phyloP scores from a whole-genome alignment of 2,113 vertebrate species.

The Chaenocephalus aceratus region DNA sequence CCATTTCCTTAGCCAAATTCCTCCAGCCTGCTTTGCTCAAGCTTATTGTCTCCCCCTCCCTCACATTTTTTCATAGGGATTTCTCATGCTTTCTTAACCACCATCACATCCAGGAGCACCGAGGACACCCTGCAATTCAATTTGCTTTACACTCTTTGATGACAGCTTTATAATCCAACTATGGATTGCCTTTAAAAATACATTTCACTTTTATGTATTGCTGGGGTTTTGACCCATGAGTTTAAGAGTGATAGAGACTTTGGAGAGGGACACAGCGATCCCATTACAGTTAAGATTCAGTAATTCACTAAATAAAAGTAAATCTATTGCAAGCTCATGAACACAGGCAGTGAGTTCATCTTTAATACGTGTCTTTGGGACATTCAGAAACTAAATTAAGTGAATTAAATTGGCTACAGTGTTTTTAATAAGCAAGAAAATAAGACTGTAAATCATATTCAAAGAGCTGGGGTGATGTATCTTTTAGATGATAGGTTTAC shows the following conservation, averaged over 20 bases:
- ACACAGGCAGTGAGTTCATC: neutral
- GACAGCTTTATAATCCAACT: neutral
- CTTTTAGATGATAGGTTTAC: conserved; percentile 13
- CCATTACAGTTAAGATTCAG: too few relatives aligned
- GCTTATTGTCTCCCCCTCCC: conserved; percentile 38
- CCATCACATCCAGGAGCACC: conserved; percentile 75
- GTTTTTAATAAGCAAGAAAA: conserved; percentile 2
- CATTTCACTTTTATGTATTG: neutral
- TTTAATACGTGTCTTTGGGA: neutral
- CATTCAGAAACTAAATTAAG: conserved; percentile 3
- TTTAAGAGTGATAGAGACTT: neutral
- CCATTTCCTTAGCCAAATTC: conserved; percentile 19
- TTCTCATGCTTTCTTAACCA: conserved; percentile 48
- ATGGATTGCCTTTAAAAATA: neutral
- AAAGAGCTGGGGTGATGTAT: neutral
- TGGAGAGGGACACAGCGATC: neutral
- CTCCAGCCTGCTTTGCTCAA: conserved; percentile 43
- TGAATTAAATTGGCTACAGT: conserved; percentile 1
- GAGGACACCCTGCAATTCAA: conserved; percentile 45
- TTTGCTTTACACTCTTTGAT: neutral
- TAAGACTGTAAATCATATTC: conserved; percentile 14
- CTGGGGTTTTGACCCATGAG: neutral
- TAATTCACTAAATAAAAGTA: neutral
- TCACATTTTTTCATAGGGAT: conserved; percentile 28
- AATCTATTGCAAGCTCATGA: neutral